Evolutionary conservation across 2,888 invertebrate genomes (phyloP).

Genomic region (Agelastica alni): DNA sequence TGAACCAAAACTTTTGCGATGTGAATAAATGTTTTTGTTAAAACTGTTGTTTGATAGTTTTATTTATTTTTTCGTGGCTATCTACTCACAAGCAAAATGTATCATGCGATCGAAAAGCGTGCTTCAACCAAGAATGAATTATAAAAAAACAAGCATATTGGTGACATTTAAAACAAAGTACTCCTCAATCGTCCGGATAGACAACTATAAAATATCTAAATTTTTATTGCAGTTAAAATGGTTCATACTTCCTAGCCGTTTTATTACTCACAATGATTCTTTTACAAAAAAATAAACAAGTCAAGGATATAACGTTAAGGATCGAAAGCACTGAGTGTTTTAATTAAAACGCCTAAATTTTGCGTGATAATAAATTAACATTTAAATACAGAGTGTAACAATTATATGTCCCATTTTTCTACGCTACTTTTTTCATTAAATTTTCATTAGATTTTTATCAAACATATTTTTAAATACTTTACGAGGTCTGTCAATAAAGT

Average conservation of each 20-base stretch:
- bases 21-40: not conserved
- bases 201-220: conserved; percentile 24
- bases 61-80: conserved; percentile 9
- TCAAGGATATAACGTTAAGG: too few species aligned
- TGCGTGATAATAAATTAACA: too few species aligned
- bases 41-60: not conserved
- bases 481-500: too few species aligned
- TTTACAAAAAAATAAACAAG: too few species aligned
- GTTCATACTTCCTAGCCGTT: conserved; percentile 6
- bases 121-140: conserved; percentile 32
- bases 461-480: too few species aligned
- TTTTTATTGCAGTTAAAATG: not conserved
- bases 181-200: conserved; percentile 25
- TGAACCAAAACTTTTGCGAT: not conserved
- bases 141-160: conserved; percentile 31
- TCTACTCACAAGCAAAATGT: conserved; percentile 17
- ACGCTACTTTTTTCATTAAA: too few species aligned
- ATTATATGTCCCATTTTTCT: too few species aligned
- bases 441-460: too few species aligned
- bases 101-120: conserved; percentile 35
- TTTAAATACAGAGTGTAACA: too few species aligned
- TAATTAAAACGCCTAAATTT: too few species aligned
- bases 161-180: conserved; percentile 29
- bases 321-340: too few species aligned
- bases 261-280: too few species aligned